Evolutionary conservation across 2,797 vertebrate genomes (phyloP).

Genomic region (Urosaurus nigricauda): DNA sequence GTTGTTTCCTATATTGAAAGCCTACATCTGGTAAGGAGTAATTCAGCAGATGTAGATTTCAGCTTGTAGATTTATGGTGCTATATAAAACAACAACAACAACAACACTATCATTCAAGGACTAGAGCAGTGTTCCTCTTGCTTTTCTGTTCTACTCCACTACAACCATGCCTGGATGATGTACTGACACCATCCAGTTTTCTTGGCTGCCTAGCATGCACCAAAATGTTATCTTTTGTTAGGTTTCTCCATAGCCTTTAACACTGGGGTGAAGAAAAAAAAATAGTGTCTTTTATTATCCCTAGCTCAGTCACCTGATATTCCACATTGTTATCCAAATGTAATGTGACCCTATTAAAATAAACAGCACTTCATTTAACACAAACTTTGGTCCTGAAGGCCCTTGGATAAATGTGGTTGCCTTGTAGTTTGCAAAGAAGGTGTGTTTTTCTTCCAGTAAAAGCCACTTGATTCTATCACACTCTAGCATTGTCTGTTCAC

Average conservation of each 20-base stretch:
- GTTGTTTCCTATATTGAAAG: too few species aligned
- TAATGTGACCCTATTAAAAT: constrained; percentile 23
- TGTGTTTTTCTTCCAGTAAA: constrained; percentile 29
- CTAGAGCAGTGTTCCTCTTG: background rate
- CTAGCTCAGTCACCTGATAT: constrained; percentile 16
- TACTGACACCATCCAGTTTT: background rate
- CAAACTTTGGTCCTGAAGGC: background rate
- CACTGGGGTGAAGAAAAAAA: constrained; percentile 38
- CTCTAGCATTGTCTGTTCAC: constrained; percentile 30
- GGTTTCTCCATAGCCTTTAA: constrained; percentile 31
- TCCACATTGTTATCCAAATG: constrained; percentile 12
- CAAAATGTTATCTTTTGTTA: constrained; percentile 5
- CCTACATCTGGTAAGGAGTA: background rate
- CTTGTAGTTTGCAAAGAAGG: background rate
- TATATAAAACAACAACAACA: too few species aligned
- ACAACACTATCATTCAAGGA: background rate
- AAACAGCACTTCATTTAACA: constrained; percentile 8
- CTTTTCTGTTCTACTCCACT: background rate
- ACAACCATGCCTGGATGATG: background rate
- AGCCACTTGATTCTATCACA: constrained; percentile 40
- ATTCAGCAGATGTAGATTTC: background rate
- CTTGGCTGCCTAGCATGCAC: background rate
- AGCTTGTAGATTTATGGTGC: too few species aligned
- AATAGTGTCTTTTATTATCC: background rate
- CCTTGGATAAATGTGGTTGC: background rate